Evolutionary conservation across 2,113 vertebrate genomes (phyloP), one percentile per base, ranked within the genome.

Genomic region (Deroptyus accipitrinus): DNA sequence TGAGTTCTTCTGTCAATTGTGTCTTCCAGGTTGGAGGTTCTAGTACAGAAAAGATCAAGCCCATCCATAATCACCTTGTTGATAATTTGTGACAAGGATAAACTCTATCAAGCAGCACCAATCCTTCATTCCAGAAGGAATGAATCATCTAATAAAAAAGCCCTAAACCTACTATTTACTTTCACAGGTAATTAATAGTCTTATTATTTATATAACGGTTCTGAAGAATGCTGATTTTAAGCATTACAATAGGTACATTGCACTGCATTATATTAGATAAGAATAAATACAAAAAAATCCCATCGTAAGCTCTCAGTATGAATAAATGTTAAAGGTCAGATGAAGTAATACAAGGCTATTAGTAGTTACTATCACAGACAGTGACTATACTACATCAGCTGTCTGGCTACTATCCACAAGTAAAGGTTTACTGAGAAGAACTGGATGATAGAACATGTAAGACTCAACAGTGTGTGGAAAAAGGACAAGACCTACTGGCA

Each of bases 101-200:
- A 84, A 57, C 14, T 61, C 35, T n/a, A 30, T 30, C 28, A 68
- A 44, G 49, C 8, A 61, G 12, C 35, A 66, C 12, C 10, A 12
- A 42, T 55, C 35, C 31, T 69, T 69, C 59, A 48, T 39, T 39
- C 17, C 35, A 80, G 3, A 25, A 72, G 20, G 7, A 59, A 59
- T 30, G 31, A 8, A 59, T 6, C 22, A 54, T 11, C 20, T 37
- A 42, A 74, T 27, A 70, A 84, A 73, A 83, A 68, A 48, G 2
- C 0, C 0, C 7, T 3, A 18, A 54, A 46, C 4, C 11, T 18
- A 55, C 11, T 33, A 17, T 59, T 72, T 67, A 24, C 10, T 66
- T 62, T 81, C 17, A 67, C 8, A 44, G 59, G 7, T 42, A 55
- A 81, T 81, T 73, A 44, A 37, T 42, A 51, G 7, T 41, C 2